These are phyloP conservation scores for Coregonus suidteri DNA, from an alignment of 2,797 vertebrate genomes.

Conservation along the genomic window DNA sequence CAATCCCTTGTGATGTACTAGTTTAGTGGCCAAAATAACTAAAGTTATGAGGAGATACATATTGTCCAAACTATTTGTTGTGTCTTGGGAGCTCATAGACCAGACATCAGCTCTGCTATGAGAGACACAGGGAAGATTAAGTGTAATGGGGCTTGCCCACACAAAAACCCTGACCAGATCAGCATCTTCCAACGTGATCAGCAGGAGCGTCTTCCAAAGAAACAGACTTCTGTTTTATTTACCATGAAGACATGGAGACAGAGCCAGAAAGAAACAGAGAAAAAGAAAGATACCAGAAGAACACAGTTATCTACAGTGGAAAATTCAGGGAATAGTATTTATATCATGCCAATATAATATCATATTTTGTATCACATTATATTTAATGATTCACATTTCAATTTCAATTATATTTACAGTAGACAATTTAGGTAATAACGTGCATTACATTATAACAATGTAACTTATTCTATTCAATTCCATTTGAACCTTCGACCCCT, in stretches of 20 bases:
- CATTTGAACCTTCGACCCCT: neutral
- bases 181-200: slow-evolving; percentile 54
- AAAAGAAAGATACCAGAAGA: slow-evolving; percentile 8
- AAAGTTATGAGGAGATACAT: neutral
- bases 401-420: neutral
- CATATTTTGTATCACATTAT: neutral
- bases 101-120: slow-evolving; percentile 46
- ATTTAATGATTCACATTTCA: neutral
- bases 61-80: slow-evolving; percentile 34
- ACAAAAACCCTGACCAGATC: slow-evolving; percentile 47
- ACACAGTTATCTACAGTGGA: neutral
- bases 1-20: neutral
- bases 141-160: slow-evolving; percentile 69
- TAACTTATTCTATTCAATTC: neutral
- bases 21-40: neutral
- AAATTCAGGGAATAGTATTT: neutral
- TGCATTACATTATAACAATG: neutral
- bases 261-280: slow-evolving; percentile 21
- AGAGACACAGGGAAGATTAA: slow-evolving; percentile 68
- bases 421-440: neutral
- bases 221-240: slow-evolving; percentile 55
- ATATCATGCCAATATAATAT: neutral
- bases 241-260: slow-evolving; percentile 62
- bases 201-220: slow-evolving; percentile 39
- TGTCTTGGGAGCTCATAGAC: slow-evolving; percentile 55